Base-by-base conservation (phyloP, 2,113 vertebrate species). In the Cynoglossus semilaevis region DNA sequence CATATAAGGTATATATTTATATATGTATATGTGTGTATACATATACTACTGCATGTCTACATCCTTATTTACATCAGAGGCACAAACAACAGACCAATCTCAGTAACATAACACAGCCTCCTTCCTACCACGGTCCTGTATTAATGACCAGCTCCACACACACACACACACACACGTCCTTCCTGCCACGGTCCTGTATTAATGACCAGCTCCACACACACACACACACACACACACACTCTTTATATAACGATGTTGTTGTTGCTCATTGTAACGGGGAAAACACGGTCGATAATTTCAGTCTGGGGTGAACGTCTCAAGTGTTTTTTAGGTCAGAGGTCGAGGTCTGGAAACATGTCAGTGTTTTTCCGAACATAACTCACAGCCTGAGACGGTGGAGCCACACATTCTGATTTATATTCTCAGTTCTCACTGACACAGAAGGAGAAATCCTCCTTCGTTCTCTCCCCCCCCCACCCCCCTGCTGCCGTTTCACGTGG, bases 401-500 rank as follows among this genome's bases (percentile, higher is more conserved):
- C 61, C 64, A 15, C 15, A 2, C 29, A 14, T 56, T 48, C 14
- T 17, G 43, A 43, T 56, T 44, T 42, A 44, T 18, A 63, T 61
- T n/a, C 22, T 60, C 42, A 51, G 48, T 59, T 69, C 57, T 72
- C 38, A 54, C 17, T 13, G 15, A 47, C 40, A 67, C 38, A 36
- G 15, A 53, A n/a, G 58, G 49, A 60, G 49, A 44, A 72, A 57
- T 58, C 41, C 16, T 41, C 8, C 10, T 35, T 16, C 15, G 50
- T 53, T 38, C 70, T 40, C 48, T 58, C 73, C n/a, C 60, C 43
- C 47, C 67, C 57, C 35, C 52, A 51, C 41, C 43, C 0, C 13
- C 15, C 37, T 51, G n/a, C n/a, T n/a, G 29, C 22, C 22, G 36
- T 52, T 71, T 71, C 54, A 57, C 47, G 46, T 70, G 67, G 66